Base-by-base conservation (phyloP, 2,797 vertebrate species). In the Epinephelus coioides region DNA sequence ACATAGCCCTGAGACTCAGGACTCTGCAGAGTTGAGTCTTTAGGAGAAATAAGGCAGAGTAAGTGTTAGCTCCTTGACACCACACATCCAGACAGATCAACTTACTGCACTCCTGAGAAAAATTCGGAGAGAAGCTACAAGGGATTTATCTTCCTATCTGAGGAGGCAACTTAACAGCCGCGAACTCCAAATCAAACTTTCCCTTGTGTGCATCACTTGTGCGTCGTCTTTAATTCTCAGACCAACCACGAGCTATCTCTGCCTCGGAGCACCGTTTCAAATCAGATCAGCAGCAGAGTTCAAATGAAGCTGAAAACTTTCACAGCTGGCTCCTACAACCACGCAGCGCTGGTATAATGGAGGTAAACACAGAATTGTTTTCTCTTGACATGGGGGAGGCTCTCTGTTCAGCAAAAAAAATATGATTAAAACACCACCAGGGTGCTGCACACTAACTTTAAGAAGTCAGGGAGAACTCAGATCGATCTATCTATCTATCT, bases 211-310 rank as follows among this genome's bases (percentile, higher is more conserved):
- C 27, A 56, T 50, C 62, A 47, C 21, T 57, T 21, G 19, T 47
- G 64, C 19, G 38, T 57, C 25, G 50, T 69, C 54, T 62, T 60
- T 49, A 61, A 51, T 77, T 81, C 62, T 56, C 73, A 49, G 9
- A 46, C 72, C 40, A 57, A 75, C 40, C 27, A 17, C 2, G 1
- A 43, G 46, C 54, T 57, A 43, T 71, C 56, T 85, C 47, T 76
- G 69, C 54, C 69, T 85, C 19, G 55, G 53, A 73, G 64, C 56
- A 44, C 17, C 27, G 69, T 67, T 81, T 74, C 18, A 54, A 75
- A 72, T 86, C 73, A 74, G 59, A 82, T 71, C 57, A 56, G 49
- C 66, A 78, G 64, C 67, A 46, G 66, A 68, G 64, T 81, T 75
- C 34, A 76, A 86, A 78, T 57, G 17, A 83, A 76, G 76, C 82